phyloP scores from a whole-genome alignment of 2,888 invertebrate genomes.

The Eilema caniola region DNA sequence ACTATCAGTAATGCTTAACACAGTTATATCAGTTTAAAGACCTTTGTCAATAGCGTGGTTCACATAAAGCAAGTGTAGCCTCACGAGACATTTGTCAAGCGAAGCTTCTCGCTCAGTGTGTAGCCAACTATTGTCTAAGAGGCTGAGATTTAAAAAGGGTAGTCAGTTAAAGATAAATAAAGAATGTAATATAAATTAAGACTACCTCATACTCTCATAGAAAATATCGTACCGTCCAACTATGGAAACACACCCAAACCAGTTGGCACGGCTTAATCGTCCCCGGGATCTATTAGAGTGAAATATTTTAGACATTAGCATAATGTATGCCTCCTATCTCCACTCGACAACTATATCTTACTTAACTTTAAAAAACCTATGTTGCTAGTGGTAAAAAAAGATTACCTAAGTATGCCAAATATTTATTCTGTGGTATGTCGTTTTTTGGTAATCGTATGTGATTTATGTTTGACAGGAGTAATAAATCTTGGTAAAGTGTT shows the following conservation, averaged over 20 bases:
- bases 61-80: no score
- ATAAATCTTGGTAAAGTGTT: not conserved
- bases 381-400: constrained; percentile 27
- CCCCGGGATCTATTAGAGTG: constrained; percentile 72
- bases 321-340: constrained; percentile 68
- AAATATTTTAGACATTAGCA: constrained; percentile 76
- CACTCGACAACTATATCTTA: constrained; percentile 66
- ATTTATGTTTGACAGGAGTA: constrained; percentile 10
- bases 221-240: constrained; percentile 20
- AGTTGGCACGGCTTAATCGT: constrained; percentile 58
- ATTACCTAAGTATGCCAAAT: constrained; percentile 28
- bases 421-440: constrained; percentile 27
- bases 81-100: no score
- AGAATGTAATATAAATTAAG: no score
- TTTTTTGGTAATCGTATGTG: constrained; percentile 20
- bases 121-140: no score
- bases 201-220: no score
- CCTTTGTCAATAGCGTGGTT: no score
- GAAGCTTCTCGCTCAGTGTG: no score
- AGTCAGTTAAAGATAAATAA: no score
- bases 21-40: no score
- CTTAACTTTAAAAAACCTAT: constrained; percentile 38
- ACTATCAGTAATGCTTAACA: no score
- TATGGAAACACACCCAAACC: constrained; percentile 59
- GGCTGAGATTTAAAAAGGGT: no score